Conservation (phyloP, 2,113 vertebrate genomes). For the Deroptyus accipitrinus region DNA sequence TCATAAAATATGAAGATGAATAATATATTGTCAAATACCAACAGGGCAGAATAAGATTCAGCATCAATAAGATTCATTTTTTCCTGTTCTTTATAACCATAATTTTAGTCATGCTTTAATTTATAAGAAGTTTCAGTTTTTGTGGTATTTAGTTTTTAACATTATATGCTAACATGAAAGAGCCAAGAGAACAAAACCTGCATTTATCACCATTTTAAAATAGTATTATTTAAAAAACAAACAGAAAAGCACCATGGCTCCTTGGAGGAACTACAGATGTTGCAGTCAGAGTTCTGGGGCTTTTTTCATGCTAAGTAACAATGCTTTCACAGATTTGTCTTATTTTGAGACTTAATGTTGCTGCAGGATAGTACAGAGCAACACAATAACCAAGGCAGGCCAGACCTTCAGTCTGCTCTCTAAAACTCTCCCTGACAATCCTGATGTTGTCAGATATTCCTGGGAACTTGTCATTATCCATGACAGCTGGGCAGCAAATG, state of each 20-base stretch:
- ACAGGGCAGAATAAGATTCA: not conserved
- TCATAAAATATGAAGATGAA: not conserved
- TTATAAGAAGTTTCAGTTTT: not conserved
- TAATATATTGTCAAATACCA: not conserved
- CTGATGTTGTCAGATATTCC: not conserved
- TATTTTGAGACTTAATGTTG: not conserved
- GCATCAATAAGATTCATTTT: not conserved
- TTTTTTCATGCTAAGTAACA: not conserved
- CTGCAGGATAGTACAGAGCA: not conserved
- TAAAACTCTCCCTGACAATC: not conserved
- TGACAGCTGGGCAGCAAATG: not conserved
- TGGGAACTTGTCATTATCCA: not conserved
- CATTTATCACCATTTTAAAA: not conserved
- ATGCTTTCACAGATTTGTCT: not conserved
- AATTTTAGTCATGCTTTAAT: not conserved
- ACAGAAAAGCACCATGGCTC: not conserved
- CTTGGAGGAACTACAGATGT: not conserved
- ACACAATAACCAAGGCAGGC: not conserved
- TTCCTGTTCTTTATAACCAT: not conserved
- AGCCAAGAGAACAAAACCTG: not conserved
- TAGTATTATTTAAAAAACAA: not conserved
- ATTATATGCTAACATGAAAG: not conserved
- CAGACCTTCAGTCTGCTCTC: not conserved
- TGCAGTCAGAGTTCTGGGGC: rapidly evolving
- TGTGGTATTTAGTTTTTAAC: not conserved